phyloP scores from a whole-genome alignment of 2,888 invertebrate species.

The Drosophila prostipennis region DNA sequence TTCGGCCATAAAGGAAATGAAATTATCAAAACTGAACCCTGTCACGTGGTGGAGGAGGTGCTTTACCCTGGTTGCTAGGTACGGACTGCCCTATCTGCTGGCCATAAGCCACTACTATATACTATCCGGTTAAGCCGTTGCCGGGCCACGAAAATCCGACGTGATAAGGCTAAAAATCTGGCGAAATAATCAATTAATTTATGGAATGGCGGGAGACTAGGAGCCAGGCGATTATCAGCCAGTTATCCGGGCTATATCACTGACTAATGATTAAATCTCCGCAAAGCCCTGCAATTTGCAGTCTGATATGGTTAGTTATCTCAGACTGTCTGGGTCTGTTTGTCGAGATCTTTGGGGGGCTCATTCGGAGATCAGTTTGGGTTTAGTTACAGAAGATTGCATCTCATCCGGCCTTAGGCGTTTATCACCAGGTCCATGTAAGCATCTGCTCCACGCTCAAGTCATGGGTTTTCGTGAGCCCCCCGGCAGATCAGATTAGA shows the following conservation, averaged over 20 bases:
- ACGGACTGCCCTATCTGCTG: constrained; percentile 8
- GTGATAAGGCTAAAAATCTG: constrained; percentile 58
- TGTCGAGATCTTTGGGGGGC: neutral
- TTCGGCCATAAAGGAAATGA: constrained; percentile 38
- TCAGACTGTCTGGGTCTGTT: neutral
- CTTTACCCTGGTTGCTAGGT: constrained; percentile 20
- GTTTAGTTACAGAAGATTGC: constrained; percentile 10
- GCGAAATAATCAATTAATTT: constrained; percentile 60
- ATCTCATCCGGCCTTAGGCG: neutral
- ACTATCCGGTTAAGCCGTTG: constrained; percentile 24
- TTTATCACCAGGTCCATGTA: constrained; percentile 10
- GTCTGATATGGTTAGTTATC: neutral
- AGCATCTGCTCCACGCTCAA: constrained; percentile 9
- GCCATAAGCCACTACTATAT: constrained; percentile 7
- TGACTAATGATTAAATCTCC: constrained; percentile 11
- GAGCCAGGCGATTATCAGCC: constrained; percentile 40
- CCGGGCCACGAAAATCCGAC: constrained; percentile 23
- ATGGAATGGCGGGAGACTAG: constrained; percentile 21
- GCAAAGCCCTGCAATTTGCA: constrained; percentile 22
- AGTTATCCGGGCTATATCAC: constrained; percentile 44
- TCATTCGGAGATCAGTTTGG: neutral
- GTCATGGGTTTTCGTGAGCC: neutral
- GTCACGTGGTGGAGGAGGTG: constrained; percentile 34
- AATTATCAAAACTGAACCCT: constrained; percentile 37
- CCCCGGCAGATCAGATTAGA: constrained; percentile 36